Base-by-base conservation (phyloP, 2,113 vertebrate species). In the Lipotes vexillifer region DNA sequence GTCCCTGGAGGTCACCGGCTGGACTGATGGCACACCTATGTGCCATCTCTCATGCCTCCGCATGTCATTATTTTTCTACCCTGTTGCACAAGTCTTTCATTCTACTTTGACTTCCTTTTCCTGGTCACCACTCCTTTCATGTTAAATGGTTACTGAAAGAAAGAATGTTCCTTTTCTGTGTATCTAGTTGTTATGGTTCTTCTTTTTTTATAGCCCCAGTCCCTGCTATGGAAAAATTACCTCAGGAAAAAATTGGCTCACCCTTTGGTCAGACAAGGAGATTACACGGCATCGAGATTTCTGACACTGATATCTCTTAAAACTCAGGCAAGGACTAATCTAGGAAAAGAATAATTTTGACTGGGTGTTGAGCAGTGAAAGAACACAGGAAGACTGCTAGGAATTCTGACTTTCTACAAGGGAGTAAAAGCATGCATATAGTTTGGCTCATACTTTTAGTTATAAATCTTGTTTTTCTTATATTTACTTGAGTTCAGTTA, bases 391-490 rank as follows among this genome's bases (percentile, higher is more conserved):
- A 61, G 33, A 49, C 20, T 33, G 74, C 8, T 27, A 68, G 36
- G 18, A 57, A 82, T 38, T 87, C 29, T 69, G 25, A 74, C 46
- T 90, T 90, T 63, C 31, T 52, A 69, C 23, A 85, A 91, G n/a
- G 46, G 21, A 92, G 2, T 31, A 68, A 68, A 96, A 90, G 5
- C 25, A 49, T 74, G 9, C 33, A 55, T 85, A 75, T 85, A 41
- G 10, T 7, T 44, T 55, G 72, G 44, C 11, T 92, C 85, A 46
- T n/a, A 61, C 74, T 81, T 90, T 86, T 74, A 69, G 59, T 80
- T 74, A 85, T 93, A 92, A 74, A 77, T 92, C 14, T 88, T 93
- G 1, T 21, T 96, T 91, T 84, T 5, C 31, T 78, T 94, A 9
- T 77, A 61, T 78, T 13, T 94, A 15, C 1, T 33, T 92, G 83